Evolutionary conservation across 2,888 invertebrate species (phyloP), one percentile per base, ranked within the genome.

Genomic region (Ophion ellenae): DNA sequence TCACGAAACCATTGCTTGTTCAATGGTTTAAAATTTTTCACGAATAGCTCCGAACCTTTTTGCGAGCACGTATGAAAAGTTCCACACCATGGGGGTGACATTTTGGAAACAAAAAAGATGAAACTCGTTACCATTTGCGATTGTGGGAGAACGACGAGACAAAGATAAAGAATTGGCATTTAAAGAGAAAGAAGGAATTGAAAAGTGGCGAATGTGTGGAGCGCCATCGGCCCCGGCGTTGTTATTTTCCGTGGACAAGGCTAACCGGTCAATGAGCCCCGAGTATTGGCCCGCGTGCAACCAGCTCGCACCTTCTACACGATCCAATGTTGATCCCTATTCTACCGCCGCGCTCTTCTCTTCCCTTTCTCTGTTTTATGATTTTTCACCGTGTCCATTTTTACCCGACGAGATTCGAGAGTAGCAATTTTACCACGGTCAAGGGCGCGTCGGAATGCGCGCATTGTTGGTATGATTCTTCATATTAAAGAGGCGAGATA

Each of bases 211-310:
- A 53, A 53, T 14, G 53, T 14, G 53, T 14, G 53, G 53, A 53
- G 53, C 53, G 53, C 2, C 53, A 2, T 53, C 11, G 17, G 53
- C 53, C 53, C 53, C 53, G 14, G 53, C 53, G 17, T 53, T 53
- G 47, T 53, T 53, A 14, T 53, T 53, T 53, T 11, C 53, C 17
- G 71, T 81, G 81, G 78, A 71, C 89, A 87, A 89, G 89, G 90
- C 86, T 86, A 88, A 86, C 88, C 86, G 89, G 87, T 88, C 88
- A 87, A 85, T 88, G 90, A 89, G 88, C 89, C 86, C 89, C 17
- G 78, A 77, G 64, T 61, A 61, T 66, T 71, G 24, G 53, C 59
- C 59, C 40, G 59, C 59, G 59, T 4, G 53, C 53, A 3, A 24
- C 28, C 69, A 32, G 20, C 64, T 47, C 11, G 17, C 53, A 53